Evolutionary conservation across 2,797 vertebrate species (phyloP).

Genomic region (Cuniculus paca): DNA sequence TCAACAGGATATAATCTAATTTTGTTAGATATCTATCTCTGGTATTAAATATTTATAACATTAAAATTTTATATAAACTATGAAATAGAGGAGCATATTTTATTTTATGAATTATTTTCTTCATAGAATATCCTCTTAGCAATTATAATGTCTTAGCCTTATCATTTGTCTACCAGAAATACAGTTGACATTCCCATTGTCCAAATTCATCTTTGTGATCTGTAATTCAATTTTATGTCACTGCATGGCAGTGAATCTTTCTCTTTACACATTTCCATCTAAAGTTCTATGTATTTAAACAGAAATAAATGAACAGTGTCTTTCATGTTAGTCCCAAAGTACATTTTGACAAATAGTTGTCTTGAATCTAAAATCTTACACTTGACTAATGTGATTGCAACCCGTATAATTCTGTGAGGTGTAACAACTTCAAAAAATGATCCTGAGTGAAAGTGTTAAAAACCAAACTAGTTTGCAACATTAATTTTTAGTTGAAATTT

Average conservation of each 20-base stretch:
- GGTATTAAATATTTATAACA: conserved; percentile 59
- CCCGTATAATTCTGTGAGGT: conserved; percentile 67
- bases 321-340: conserved; percentile 90
- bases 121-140: conserved; percentile 71
- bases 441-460: not conserved
- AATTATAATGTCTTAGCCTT: conserved; percentile 76
- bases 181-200: conserved; percentile 75
- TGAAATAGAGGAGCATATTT: conserved; percentile 69
- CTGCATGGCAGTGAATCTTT: conserved; percentile 75
- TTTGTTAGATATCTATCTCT: conserved; percentile 65
- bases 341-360: conserved; percentile 91
- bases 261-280: conserved; percentile 73
- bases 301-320: conserved; percentile 92
- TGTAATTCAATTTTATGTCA: conserved; percentile 84
- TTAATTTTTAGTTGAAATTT: conserved; percentile 32
- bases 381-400: conserved; percentile 84
- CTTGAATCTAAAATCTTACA: conserved; percentile 77
- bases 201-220: conserved; percentile 84
- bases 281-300: conserved; percentile 86
- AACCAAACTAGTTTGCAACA: conserved; percentile 27
- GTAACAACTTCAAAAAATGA: not conserved
- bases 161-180: conserved; percentile 78
- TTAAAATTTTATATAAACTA: conserved; percentile 77
- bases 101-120: conserved; percentile 78
- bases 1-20: conserved; percentile 30